phyloP scores from a whole-genome alignment of 2,797 vertebrate genomes.

The Acipenser ruthenus region DNA sequence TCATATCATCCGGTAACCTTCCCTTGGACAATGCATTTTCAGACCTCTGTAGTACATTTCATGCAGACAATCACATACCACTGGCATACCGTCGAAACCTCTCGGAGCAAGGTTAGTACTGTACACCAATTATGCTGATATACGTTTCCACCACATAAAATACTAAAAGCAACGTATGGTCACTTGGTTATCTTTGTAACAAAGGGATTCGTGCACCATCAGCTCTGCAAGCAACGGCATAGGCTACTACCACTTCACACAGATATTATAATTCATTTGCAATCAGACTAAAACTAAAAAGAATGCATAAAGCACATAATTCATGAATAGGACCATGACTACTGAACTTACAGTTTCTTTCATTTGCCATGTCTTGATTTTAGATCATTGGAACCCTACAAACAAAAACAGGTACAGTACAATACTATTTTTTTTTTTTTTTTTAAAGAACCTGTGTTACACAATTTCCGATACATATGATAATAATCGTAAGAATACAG shows the following conservation, averaged over 20 bases:
- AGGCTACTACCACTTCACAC: conserved; percentile 27
- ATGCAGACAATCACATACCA: conserved; percentile 33
- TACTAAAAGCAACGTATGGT: conserved; percentile 27
- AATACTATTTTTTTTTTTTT: conserved; percentile 27
- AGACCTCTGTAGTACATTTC: conserved; percentile 24
- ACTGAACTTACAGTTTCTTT: conserved; percentile 34
- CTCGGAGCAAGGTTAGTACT: conserved; percentile 25
- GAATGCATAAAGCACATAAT: conserved; percentile 14
- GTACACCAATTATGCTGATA: conserved; percentile 25
- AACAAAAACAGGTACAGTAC: conserved; percentile 38
- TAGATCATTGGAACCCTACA: conserved; percentile 34
- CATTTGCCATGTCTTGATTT: conserved; percentile 29
- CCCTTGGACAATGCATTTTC: conserved; percentile 33
- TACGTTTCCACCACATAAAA: conserved; percentile 29
- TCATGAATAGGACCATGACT: conserved; percentile 29
- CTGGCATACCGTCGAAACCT: conserved; percentile 28
- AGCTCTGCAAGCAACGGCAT: conserved; percentile 30
- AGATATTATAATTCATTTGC: conserved; percentile 18
- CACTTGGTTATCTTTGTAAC: conserved; percentile 30
- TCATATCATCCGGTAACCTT: conserved; percentile 8
- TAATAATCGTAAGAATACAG: not conserved
- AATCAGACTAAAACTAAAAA: conserved; percentile 20
- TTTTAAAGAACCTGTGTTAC: conserved; percentile 10
- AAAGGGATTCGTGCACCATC: conserved; percentile 34
- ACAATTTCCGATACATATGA: conserved; percentile 7